Conservation (phyloP, 2,888 invertebrate genomes). For the Eurois occulta region DNA sequence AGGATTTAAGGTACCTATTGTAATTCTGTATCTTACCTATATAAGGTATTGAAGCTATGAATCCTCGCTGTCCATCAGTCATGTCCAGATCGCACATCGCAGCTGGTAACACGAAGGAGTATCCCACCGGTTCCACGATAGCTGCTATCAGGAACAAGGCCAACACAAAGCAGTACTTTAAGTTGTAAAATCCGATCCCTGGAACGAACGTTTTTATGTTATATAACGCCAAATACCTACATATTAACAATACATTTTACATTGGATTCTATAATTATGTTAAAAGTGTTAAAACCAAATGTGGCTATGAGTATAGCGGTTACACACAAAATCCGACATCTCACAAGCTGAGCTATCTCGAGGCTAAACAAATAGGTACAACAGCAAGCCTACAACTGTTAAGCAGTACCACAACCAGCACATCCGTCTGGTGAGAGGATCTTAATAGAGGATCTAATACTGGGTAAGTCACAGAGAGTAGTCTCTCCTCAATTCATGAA, state of each 20-base stretch:
- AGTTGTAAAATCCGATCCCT: slow-evolving; percentile 85
- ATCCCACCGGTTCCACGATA: slow-evolving; percentile 92
- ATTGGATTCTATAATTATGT: too few relatives aligned
- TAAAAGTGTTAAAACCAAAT: not conserved
- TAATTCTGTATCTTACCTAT: slow-evolving; percentile 85
- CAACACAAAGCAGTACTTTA: slow-evolving; percentile 79
- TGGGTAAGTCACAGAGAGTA: not conserved
- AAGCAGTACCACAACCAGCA: not conserved
- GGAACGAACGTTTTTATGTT: slow-evolving; percentile 47
- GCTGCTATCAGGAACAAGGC: slow-evolving; percentile 89
- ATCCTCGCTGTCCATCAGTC: slow-evolving; percentile 88
- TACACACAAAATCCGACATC: not conserved
- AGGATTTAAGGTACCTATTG: not conserved
- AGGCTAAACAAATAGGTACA: not conserved
- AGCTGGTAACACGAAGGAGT: slow-evolving; percentile 91
- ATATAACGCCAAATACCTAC: not conserved
- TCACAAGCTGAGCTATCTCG: not conserved
- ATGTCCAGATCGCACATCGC: slow-evolving; percentile 92
- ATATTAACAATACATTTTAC: not conserved
- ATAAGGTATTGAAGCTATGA: slow-evolving; percentile 92
- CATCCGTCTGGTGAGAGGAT: not conserved
- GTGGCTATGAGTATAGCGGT: not conserved
- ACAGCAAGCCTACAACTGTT: not conserved
- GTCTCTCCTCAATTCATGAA: slow-evolving; percentile 10
- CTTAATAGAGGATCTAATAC: not conserved